phyloP scores from a whole-genome alignment of 1,140 invertebrate genomes.

The Drosophila bocqueti region DNA sequence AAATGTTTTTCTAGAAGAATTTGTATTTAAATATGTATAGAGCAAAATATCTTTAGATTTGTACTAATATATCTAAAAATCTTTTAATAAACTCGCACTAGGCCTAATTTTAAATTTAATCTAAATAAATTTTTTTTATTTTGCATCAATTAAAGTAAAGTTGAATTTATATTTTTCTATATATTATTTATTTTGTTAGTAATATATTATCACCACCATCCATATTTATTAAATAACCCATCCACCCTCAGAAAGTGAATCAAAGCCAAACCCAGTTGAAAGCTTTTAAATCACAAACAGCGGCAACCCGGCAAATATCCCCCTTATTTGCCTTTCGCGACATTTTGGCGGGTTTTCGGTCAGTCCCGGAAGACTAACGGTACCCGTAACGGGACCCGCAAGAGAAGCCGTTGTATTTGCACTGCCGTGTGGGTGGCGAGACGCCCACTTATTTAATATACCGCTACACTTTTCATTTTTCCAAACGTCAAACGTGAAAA shows the following conservation, averaged over 20 bases:
- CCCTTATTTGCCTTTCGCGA: constrained; percentile 64
- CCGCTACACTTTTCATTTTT: constrained; percentile 77
- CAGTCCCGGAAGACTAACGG: constrained; percentile 21
- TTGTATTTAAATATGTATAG: not conserved
- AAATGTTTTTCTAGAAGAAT: not conserved
- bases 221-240: not conserved
- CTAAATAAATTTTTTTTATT: no score
- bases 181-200: no score
- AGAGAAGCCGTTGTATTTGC: constrained; percentile 20
- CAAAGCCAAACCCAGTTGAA: constrained; percentile 15
- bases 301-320: constrained; percentile 18
- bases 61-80: no score
- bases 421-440: constrained; percentile 19
- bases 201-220: not conserved
- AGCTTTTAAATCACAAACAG: constrained; percentile 74
- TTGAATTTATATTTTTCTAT: no score
- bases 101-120: no score
- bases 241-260: not conserved
- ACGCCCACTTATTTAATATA: constrained; percentile 82
- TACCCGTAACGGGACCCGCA: constrained; percentile 29
- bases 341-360: constrained; percentile 66
- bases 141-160: no score
- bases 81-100: no score
- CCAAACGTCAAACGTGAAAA: constrained; percentile 76
- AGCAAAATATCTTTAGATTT: not conserved